phyloP scores from a whole-genome alignment of 2,888 invertebrate genomes.

The Octodonta nipae region DNA sequence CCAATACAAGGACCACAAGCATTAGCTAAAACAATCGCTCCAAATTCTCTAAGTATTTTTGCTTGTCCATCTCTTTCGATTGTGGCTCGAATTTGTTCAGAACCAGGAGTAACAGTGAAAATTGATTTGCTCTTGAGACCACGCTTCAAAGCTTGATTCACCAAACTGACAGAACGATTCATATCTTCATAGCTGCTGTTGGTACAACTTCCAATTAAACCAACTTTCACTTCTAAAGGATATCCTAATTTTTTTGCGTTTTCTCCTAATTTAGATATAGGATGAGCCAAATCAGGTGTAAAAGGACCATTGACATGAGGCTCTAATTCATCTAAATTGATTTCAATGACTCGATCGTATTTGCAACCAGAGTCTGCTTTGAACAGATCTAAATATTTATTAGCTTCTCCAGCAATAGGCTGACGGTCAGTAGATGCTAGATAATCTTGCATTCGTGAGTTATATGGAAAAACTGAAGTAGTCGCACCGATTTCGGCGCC shows the following conservation, averaged over 20 bases:
- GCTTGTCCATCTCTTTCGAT: conserved; percentile 95
- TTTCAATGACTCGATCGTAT: conserved; percentile 84
- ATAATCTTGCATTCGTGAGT: conserved; percentile 86
- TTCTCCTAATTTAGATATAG: conserved; percentile 80
- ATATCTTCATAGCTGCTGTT: conserved; percentile 99
- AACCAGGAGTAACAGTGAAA: conserved; percentile 97
- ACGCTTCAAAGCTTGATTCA: conserved; percentile 74
- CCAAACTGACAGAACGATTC: conserved; percentile 93
- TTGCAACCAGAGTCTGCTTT: conserved; percentile 59
- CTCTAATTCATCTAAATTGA: conserved; percentile 81
- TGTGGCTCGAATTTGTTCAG: conserved; percentile 95
- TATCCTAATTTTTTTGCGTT: conserved; percentile 82
- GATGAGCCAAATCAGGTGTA: conserved; percentile 95
- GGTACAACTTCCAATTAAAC: conserved; percentile 97
- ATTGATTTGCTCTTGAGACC: conserved; percentile 88
- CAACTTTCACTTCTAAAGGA: conserved; percentile 86
- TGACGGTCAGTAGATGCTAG: conserved; percentile 70
- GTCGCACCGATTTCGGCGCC: conserved; percentile 99
- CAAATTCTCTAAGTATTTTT: conserved; percentile 36
- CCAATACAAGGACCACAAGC: conserved; percentile 99
- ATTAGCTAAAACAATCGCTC: conserved; percentile 67
- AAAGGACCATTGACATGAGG: conserved; percentile 99
- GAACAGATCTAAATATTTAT: conserved; percentile 55
- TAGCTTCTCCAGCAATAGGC: conserved; percentile 60
- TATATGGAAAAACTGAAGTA: conserved; percentile 94